These are phyloP conservation scores for Catharus ustulatus DNA, from an alignment of 2,797 vertebrate species.

Conservation along the genomic window DNA sequence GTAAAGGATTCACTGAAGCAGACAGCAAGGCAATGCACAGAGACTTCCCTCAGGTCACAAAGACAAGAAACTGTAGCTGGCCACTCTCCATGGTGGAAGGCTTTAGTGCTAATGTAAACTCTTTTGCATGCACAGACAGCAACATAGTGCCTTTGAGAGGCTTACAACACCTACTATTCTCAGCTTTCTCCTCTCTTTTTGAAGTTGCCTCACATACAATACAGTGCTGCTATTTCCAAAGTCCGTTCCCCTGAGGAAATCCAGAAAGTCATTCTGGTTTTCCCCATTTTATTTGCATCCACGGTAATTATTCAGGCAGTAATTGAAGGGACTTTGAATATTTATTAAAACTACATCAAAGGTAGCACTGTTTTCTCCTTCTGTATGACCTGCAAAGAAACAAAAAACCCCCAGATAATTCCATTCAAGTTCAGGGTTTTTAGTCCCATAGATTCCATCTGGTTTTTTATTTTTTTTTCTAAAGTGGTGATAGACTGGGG, in stretches of 20 bases:
- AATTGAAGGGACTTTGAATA: slow-evolving; percentile 42
- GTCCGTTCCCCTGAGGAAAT: neutral
- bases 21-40: neutral
- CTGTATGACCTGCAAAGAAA: slow-evolving; percentile 3
- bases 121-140: neutral
- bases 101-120: neutral
- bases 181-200: slow-evolving; percentile 8
- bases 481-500: neutral
- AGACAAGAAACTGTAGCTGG: neutral
- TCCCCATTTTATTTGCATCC: slow-evolving; percentile 25
- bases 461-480: neutral
- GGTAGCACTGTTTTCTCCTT: neutral
- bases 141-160: neutral
- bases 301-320: slow-evolving; percentile 38
- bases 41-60: neutral
- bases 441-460: neutral
- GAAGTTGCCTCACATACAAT: neutral
- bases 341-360: slow-evolving; percentile 62
- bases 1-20: neutral
- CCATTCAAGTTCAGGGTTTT: neutral
- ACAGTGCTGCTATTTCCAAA: neutral
- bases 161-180: neutral
- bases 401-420: neutral
- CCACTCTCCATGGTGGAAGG: neutral
- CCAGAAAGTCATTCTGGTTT: slow-evolving; percentile 48